Conservation (phyloP, 1,140 invertebrate species). For the Polypedilum pembai region DNA sequence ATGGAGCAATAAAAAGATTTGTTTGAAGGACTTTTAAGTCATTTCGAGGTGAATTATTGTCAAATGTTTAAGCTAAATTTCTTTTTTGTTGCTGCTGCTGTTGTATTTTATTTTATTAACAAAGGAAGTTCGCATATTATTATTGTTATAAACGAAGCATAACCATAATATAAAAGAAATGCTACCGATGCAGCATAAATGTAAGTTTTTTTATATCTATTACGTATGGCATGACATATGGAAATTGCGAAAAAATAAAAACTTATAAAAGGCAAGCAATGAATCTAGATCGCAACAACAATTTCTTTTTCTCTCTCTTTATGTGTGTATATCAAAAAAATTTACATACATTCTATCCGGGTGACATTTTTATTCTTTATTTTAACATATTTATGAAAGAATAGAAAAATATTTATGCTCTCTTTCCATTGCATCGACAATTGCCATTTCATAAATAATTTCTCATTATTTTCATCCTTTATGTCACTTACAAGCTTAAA, state of each 20-base stretch:
- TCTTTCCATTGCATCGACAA: background rate
- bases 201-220: background rate
- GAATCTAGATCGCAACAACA: background rate
- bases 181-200: background rate
- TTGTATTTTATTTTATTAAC: background rate
- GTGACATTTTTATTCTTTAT: slow-evolving; percentile 1
- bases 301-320: background rate
- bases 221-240: background rate
- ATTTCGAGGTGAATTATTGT: too few species aligned
- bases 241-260: background rate
- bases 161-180: background rate
- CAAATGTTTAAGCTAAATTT: too few species aligned
- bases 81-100: too few species aligned
- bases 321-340: background rate
- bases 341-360: background rate
- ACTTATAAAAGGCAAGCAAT: slow-evolving; percentile 1
- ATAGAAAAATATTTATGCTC: slow-evolving; percentile 13
- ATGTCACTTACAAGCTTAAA: background rate
- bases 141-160: background rate
- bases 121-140: slow-evolving; percentile 9
- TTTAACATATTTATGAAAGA: slow-evolving; percentile 19
- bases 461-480: background rate
- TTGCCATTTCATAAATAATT: background rate
- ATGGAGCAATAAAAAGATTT: too few species aligned
- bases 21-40: too few species aligned